These are phyloP conservation scores for Paratrypauchen microcephalus DNA, from an alignment of 2,797 vertebrate genomes.

Conservation along the genomic window DNA sequence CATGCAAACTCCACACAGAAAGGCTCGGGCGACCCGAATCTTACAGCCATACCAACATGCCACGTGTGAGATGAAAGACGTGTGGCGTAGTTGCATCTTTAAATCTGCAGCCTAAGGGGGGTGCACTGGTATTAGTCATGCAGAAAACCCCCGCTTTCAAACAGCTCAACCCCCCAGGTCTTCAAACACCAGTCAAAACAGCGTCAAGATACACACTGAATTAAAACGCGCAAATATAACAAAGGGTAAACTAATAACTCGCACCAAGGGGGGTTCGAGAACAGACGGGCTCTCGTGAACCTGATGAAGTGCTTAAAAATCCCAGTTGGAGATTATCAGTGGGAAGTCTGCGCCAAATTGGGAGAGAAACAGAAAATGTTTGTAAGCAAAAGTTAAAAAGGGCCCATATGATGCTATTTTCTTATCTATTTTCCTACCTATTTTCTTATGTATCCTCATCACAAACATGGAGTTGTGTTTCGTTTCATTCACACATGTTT, in stretches of 20 bases:
- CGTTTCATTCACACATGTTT: too few relatives aligned
- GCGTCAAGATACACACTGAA: conserved; percentile 25
- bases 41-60: too few relatives aligned
- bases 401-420: neutral
- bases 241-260: conserved; percentile 48
- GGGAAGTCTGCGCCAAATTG: conserved; percentile 24
- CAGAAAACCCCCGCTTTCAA: conserved; percentile 49
- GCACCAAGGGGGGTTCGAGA: conserved; percentile 51
- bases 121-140: conserved; percentile 43
- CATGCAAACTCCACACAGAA: too few relatives aligned
- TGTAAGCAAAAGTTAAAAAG: conserved; percentile 17
- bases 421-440: too few relatives aligned
- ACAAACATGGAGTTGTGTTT: too few relatives aligned
- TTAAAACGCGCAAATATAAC: conserved; percentile 11
- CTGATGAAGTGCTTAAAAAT: conserved; percentile 69
- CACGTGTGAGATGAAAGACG: conserved; percentile 1
- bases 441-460: too few relatives aligned
- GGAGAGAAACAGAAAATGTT: conserved; percentile 14
- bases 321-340: conserved; percentile 52
- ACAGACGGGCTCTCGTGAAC: conserved; percentile 62
- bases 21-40: too few relatives aligned
- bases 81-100: conserved; percentile 38
- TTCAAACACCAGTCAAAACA: conserved; percentile 48
- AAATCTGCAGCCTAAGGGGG: conserved; percentile 44
- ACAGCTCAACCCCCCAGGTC: conserved; percentile 51